Percentiles rank a stretch among this genome's conserved stretches.
Conservation (phyloP, 92 coral and sea anemone species). For the Heliopora coerulea region DNA sequence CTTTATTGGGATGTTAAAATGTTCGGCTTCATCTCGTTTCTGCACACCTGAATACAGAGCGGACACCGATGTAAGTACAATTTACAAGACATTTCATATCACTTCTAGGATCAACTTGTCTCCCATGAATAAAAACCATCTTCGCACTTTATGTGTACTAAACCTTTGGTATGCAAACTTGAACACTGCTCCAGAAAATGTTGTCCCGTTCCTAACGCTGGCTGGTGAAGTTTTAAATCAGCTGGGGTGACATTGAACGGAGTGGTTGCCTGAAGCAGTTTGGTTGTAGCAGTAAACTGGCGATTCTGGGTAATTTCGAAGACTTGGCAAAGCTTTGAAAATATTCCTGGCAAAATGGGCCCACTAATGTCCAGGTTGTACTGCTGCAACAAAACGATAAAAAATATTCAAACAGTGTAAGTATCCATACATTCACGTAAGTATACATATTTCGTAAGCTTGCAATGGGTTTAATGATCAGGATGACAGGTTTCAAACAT, state of each 20-base stretch:
- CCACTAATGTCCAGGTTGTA: conserved; percentile 81
- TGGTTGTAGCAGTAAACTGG: conserved; percentile 58
- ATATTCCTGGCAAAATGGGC: conserved; percentile 75
- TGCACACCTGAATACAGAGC: no score
- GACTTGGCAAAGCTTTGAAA: conserved; percentile 62
- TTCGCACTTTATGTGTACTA: conserved; percentile 65
- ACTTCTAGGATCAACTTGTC: conserved; percentile 39
- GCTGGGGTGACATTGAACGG: conserved; percentile 57
- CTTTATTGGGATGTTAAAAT: no score
- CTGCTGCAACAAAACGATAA: conserved; percentile 58
- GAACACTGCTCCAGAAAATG: conserved; percentile 14
- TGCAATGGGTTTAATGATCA: no score
- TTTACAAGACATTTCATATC: no score
- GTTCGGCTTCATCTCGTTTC: no score
- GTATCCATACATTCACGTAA: no score
- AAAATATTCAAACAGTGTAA: no score
- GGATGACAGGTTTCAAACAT: no score
- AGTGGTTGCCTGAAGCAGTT: conserved; percentile 68
- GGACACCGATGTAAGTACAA: no score
- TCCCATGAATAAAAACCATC: conserved; percentile 69
- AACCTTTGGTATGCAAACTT: conserved; percentile 9
- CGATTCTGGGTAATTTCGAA: conserved; percentile 65
- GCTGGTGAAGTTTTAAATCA: conserved; percentile 8
- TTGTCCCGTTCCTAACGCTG: conserved; percentile 9
- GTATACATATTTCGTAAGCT: no score